Evolutionary conservation across 2,888 invertebrate genomes (phyloP), one percentile per base, ranked within the genome.

Genomic region (Napeogenes inachia): DNA sequence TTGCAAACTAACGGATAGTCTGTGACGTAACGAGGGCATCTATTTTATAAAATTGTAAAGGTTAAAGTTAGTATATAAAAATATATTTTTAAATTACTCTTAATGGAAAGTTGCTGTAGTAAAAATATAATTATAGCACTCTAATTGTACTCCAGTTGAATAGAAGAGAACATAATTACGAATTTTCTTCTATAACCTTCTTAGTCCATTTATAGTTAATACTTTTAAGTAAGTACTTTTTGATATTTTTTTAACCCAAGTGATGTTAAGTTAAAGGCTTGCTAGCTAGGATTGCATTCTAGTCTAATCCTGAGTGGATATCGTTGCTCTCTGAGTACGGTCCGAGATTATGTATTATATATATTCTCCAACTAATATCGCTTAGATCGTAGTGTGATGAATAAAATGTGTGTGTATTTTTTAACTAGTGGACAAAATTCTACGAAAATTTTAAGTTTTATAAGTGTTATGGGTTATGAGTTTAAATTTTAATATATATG

Each of bases 1-100:
- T 30, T 30, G 50, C 21, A 50, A 50, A 50, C 50, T 50, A 50
- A 50, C 50, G 50, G 30, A 50, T 50, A 50, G 50, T 30, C 50
- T 50, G 30, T 50, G 30, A 50, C 30, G 30, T 50, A 50, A 50
- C 30, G 50, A 50, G 50, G 50, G 50, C 50, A 50, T 50, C 30
- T 50, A 50, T 50, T 50, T 30, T 50, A 50, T 50, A 30, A 50
- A 50, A 50, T 50, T 50, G 50, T 50, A 30, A 50, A 50, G 50
- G 12, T 50, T 50, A 50, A 50, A 30, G 3, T 21, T 50, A 30
- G 10, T 30, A 10, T 50, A 30, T 30, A 30, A 30, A 50, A 50
- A 50, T 8, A 50, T 50, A 30, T 30, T 50, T 50, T 50, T 50
- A 50, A 42, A n/a, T 30, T 5, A 50, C n/a, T 50, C 50, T 30